Evolutionary conservation across 2,113 vertebrate species (phyloP).

Genomic region (Odobenus rosmarus): DNA sequence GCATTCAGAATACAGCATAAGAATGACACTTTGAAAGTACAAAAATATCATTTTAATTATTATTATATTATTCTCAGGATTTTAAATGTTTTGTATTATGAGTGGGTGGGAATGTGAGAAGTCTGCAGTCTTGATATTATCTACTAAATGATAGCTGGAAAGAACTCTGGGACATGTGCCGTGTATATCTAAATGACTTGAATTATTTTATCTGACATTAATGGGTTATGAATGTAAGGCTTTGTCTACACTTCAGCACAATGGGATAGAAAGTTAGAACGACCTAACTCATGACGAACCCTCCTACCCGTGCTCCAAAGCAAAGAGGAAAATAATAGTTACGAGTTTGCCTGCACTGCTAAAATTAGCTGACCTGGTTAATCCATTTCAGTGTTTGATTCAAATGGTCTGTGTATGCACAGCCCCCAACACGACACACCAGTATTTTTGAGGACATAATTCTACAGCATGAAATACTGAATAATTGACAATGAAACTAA

Average conservation of each 20-base stretch:
- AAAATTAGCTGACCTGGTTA: constrained; percentile 31
- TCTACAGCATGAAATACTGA: not conserved
- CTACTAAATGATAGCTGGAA: not conserved
- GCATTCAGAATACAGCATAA: not conserved
- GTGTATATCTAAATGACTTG: not conserved
- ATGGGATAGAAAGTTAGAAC: constrained; percentile 15
- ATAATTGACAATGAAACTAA: not conserved
- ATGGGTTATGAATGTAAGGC: not conserved
- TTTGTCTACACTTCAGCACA: not conserved
- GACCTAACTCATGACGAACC: not conserved
- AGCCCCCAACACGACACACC: not conserved
- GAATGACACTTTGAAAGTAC: not conserved
- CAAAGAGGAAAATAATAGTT: constrained; percentile 2
- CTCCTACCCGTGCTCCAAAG: not conserved
- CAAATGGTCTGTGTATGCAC: constrained; percentile 13
- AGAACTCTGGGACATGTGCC: not conserved
- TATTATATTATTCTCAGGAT: not conserved
- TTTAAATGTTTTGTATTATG: not conserved
- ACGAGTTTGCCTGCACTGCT: not conserved
- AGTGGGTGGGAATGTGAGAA: not conserved
- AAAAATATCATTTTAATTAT: not conserved
- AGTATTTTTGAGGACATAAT: constrained; percentile 33
- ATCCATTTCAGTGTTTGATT: constrained; percentile 43
- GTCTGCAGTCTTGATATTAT: not conserved
- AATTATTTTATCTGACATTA: not conserved